Conservation (phyloP, 1,140 invertebrate species). For the Pygmarrhopalites habei region DNA sequence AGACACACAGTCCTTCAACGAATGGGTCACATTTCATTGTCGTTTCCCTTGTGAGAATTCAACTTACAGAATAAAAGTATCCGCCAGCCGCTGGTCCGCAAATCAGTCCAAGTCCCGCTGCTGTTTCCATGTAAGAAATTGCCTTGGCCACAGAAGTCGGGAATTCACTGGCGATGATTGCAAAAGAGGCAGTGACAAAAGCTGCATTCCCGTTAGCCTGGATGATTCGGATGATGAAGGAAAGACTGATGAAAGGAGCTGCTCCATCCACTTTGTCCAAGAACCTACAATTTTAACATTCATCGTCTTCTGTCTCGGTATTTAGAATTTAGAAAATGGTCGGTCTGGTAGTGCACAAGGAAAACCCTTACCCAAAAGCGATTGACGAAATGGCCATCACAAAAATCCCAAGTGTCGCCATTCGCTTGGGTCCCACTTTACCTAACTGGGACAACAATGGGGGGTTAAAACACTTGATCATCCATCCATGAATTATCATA, state of each 20-base stretch:
- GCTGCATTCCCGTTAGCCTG: slow-evolving; percentile 55
- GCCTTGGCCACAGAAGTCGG: slow-evolving; percentile 54
- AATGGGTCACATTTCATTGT: no score
- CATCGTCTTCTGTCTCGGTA: slow-evolving; percentile 19
- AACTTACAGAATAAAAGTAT: neutral
- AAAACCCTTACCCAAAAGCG: slow-evolving; percentile 77
- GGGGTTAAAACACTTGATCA: neutral
- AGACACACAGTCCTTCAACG: no score
- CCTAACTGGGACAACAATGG: slow-evolving; percentile 54
- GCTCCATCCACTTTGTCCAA: slow-evolving; percentile 49
- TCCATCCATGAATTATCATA: neutral
- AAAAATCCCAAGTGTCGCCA: slow-evolving; percentile 80
- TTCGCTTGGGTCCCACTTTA: slow-evolving; percentile 69
- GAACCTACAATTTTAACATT: slow-evolving; percentile 42
- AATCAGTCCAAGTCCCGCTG: slow-evolving; percentile 81
- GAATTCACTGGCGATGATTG: slow-evolving; percentile 57
- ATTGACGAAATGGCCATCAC: slow-evolving; percentile 75
- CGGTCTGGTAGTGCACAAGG: no score
- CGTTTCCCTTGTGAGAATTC: no score
- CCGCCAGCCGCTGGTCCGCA: slow-evolving; percentile 78
- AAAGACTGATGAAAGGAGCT: slow-evolving; percentile 49
- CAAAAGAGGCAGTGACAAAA: slow-evolving; percentile 53
- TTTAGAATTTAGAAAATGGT: no score
- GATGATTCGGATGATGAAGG: slow-evolving; percentile 50
- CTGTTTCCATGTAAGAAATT: slow-evolving; percentile 72